Base-by-base conservation (phyloP, 2,888 invertebrate genomes). In the Coenonympha arcania region DNA sequence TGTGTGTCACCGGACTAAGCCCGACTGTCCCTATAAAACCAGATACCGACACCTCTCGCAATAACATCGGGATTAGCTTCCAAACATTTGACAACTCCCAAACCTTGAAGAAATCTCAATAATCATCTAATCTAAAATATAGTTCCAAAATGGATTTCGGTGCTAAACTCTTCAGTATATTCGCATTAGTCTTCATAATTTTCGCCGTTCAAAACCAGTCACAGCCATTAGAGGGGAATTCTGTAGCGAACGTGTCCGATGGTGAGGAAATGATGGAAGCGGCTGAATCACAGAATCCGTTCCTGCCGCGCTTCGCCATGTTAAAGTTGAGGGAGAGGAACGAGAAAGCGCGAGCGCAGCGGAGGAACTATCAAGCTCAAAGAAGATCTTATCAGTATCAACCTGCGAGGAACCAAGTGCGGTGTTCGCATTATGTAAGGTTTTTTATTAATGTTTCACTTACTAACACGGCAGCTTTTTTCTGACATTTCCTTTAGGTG, bases 231-330 rank as follows among this genome's bases (percentile, higher is more conserved):
- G 69, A 74, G 15, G 66, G 66, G 6, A 55, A 52, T 11, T 37
- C 26, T 18, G 36, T 49, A 6, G 19, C 50, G 13, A 11, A 47
- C 30, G 15, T 8, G 2, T 54, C 56, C 3, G 62, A 60, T 33
- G 69, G 62, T 2, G 80, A n/a, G n/a, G n/a, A 84, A 50, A 74
- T 79, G 57, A 84, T 86, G 85, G 79, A 80, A 48, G 68, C 66
- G 1, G 86, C 84, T 1, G 84, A 79, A 52, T 63, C 73, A 1
- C 78, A 79, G 55, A 77, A 84, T 58, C 80, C 84, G 1, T 83
- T 83, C 48, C 58, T 83, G 52, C 86, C 86, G 6, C 65, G 77
- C 11, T 86, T 86, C 55, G 80, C 84, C 0, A 86, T 86, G 85
- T 77, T 59, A 56, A 71, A 62, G 50, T 57, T 86, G 22, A 78